Percentiles rank a stretch among this genome's conserved stretches.
phyloP scores from a whole-genome alignment of 2,797 vertebrate genomes.

The Helarctos malayanus region DNA sequence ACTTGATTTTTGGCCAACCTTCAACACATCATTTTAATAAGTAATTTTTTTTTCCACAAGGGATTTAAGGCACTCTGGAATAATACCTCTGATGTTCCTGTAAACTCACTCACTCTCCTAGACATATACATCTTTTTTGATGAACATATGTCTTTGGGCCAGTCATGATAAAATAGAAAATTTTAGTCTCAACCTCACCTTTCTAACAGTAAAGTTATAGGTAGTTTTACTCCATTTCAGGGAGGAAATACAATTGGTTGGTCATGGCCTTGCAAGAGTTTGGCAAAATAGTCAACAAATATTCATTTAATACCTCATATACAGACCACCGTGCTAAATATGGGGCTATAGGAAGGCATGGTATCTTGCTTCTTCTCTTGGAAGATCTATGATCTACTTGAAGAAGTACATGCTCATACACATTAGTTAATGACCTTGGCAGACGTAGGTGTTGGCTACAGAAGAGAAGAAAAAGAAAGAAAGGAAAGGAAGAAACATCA shows the following conservation, averaged over 20 bases:
- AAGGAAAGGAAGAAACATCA: not conserved
- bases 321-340: not conserved
- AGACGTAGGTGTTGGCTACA: not conserved
- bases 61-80: not conserved
- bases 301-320: not conserved
- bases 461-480: not conserved
- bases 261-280: not conserved
- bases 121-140: not conserved
- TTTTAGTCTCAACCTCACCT: not conserved
- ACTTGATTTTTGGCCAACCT: not conserved
- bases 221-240: constrained; percentile 23
- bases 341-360: not conserved
- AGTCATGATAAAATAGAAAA: constrained; percentile 54
- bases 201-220: not conserved
- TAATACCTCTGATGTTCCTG: not conserved
- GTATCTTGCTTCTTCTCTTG: not conserved
- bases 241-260: constrained; percentile 23
- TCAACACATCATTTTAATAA: not conserved
- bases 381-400: not conserved
- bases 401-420: not conserved
- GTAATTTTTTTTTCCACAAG: constrained; percentile 3
- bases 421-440: not conserved
- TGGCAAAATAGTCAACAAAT: not conserved
- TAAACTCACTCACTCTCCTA: not conserved
- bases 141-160: not conserved